Base-by-base conservation (phyloP, 2,888 invertebrate species). In the Cataglyphis livida region DNA sequence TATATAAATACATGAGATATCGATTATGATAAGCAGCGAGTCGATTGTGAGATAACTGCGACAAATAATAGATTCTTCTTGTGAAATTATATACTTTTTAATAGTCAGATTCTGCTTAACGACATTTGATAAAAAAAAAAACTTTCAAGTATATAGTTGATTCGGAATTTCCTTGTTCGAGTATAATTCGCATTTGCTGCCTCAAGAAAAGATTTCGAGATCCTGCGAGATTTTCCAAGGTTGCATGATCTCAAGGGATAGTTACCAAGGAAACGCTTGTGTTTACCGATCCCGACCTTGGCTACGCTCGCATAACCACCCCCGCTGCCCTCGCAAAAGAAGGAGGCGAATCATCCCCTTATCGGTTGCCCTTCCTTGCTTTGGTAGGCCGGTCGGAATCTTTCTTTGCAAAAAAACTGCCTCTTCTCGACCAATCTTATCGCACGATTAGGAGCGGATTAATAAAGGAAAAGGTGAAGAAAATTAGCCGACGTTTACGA, bases 281-380 rank as follows among this genome's bases (percentile, higher is more conserved):
- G 90, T 92, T 93, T 92, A 91, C 90, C 88, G 90, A 90, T 90
- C 92, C 92, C 93, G 93, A 94, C 93, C 93, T 94, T 93, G 93
- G 93, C 91, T 90, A 93, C 91, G 88, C 90, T 91, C 88, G 84
- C 87, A 87, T 89, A 87, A 86, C 89, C 91, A 90, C 88, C 87
- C 91, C 83, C 70, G 51, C 79, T 65, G 73, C 70, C 66, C n/a
- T 25, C 25, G 25, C 25, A 28, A 41, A 78, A 66, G 82, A 66
- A 70, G 38, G n/a, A 38, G 54, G n/a, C 25, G 44, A 57, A 57
- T 44, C 38, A 64, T 38, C 66, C 66, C 70, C 76, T 65, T 70
- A 61, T 44, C 38, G 32, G 57, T 62, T 81, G 51, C 57, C 59
- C 84, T 74, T 68, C 66, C 59, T 44, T 62, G 35, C 64, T 15